Conservation (phyloP, 2,888 invertebrate genomes). For the Thymelicus lineola region DNA sequence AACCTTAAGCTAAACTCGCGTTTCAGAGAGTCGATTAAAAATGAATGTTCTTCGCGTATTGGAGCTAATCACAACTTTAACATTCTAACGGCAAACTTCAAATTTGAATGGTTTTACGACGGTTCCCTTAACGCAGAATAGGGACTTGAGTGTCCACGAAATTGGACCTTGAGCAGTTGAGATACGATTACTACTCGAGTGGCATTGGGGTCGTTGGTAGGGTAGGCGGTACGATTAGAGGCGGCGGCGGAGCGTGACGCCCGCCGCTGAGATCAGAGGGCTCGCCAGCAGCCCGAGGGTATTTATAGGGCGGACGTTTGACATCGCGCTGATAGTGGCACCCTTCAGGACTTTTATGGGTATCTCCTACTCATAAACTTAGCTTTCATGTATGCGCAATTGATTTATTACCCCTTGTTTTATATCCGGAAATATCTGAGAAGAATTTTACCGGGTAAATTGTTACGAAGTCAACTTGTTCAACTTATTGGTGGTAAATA, state of each 20-base stretch:
- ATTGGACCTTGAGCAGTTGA: constrained; percentile 16
- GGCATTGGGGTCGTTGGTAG: constrained; percentile 34
- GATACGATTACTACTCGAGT: constrained; percentile 13
- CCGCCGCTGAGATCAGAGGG: constrained; percentile 80
- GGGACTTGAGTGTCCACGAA: constrained; percentile 11
- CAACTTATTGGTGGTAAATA: too few species aligned
- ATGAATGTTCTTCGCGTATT: constrained; percentile 7
- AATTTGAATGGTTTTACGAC: not conserved
- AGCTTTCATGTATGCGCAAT: constrained; percentile 33
- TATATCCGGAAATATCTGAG: constrained; percentile 19
- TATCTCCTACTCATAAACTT: constrained; percentile 33
- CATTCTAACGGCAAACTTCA: constrained; percentile 18
- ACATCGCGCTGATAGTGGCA: constrained; percentile 35
- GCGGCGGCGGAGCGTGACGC: constrained; percentile 73
- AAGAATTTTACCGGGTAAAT: constrained; percentile 13
- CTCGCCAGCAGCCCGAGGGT: constrained; percentile 56
- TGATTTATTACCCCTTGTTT: constrained; percentile 31
- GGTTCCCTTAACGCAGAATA: constrained; percentile 11
- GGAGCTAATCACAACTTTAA: constrained; percentile 38
- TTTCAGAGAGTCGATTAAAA: constrained; percentile 36
- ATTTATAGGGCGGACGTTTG: constrained; percentile 60
- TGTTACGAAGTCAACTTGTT: not conserved
- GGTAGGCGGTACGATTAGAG: constrained; percentile 70
- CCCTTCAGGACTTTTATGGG: constrained; percentile 36
- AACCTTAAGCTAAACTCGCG: constrained; percentile 4